Evolutionary conservation across 1,140 invertebrate genomes (phyloP).

Genomic region (Lordiphosa collinella): DNA sequence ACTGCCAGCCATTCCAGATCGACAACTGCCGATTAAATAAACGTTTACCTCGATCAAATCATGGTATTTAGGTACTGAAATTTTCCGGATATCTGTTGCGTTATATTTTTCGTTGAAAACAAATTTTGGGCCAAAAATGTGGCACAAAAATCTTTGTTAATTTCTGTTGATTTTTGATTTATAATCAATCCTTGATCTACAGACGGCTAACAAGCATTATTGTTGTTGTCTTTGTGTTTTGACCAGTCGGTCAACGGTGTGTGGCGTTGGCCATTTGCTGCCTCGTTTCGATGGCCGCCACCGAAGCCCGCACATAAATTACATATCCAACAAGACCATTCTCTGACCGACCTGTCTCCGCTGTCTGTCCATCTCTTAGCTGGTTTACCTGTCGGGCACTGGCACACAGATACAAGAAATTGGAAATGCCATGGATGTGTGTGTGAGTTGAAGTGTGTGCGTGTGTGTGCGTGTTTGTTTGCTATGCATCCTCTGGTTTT

Average conservation of each 20-base stretch:
- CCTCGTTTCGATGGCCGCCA: conserved; percentile 56
- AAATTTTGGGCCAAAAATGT: too few relatives aligned
- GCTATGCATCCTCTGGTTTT: conserved; percentile 32
- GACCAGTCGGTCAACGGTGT: conserved; percentile 63
- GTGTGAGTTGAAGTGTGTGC: not conserved
- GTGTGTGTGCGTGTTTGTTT: conserved; percentile 7
- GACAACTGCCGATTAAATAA: too few relatives aligned
- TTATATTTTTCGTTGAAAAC: too few relatives aligned
- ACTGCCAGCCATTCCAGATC: too few relatives aligned
- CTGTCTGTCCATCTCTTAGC: conserved; percentile 4
- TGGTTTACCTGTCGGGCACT: conserved; percentile 53
- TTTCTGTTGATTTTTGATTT: too few relatives aligned
- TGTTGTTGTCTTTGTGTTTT: conserved; percentile 60
- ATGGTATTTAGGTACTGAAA: too few relatives aligned
- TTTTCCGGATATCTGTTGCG: too few relatives aligned
- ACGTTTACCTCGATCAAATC: too few relatives aligned
- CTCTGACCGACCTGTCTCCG: not conserved
- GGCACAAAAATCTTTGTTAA: too few relatives aligned
- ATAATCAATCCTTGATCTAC: too few relatives aligned
- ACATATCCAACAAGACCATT: conserved; percentile 35
- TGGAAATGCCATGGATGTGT: conserved; percentile 4
- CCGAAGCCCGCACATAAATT: conserved; percentile 62
- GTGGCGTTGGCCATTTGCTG: conserved; percentile 41
- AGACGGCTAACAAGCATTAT: too few relatives aligned
- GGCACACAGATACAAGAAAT: conserved; percentile 41